Evolutionary conservation across 2,797 vertebrate genomes (phyloP).

Genomic region (Notoglanidium macrostoma): DNA sequence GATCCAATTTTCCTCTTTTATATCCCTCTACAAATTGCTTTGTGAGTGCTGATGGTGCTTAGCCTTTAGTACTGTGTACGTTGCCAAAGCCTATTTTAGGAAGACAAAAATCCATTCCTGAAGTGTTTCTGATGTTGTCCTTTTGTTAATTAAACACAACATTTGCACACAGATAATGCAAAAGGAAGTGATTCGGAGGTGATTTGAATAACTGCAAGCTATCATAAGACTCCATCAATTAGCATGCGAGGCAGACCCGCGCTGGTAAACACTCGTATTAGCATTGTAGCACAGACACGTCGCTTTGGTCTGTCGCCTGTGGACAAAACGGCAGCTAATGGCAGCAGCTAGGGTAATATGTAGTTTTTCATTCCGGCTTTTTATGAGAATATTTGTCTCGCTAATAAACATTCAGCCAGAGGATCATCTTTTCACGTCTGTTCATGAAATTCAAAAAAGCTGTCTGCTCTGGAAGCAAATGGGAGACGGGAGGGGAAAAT

Average conservation of each 20-base stretch:
- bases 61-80: neutral
- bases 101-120: neutral
- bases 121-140: too few species aligned
- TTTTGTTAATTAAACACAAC: neutral
- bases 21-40: neutral
- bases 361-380: constrained; percentile 31
- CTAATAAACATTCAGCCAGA: constrained; percentile 43
- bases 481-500: constrained; percentile 15
- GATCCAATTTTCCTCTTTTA: neutral
- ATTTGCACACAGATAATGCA: neutral
- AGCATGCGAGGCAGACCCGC: constrained; percentile 19
- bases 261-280: constrained; percentile 38
- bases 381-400: constrained; percentile 39
- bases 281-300: constrained; percentile 13
- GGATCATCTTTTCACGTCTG: constrained; percentile 30
- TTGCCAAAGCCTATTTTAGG: neutral
- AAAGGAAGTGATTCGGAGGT: neutral
- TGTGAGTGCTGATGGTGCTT: neutral
- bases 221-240: constrained; percentile 13
- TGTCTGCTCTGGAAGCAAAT: constrained; percentile 36
- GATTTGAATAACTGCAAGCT: constrained; percentile 13
- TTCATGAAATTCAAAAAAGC: constrained; percentile 37
- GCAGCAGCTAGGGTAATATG: neutral
- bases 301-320: constrained; percentile 22
- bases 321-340: constrained; percentile 28